phyloP scores from a whole-genome alignment of 2,888 invertebrate genomes.

The Heliconius aoede region DNA sequence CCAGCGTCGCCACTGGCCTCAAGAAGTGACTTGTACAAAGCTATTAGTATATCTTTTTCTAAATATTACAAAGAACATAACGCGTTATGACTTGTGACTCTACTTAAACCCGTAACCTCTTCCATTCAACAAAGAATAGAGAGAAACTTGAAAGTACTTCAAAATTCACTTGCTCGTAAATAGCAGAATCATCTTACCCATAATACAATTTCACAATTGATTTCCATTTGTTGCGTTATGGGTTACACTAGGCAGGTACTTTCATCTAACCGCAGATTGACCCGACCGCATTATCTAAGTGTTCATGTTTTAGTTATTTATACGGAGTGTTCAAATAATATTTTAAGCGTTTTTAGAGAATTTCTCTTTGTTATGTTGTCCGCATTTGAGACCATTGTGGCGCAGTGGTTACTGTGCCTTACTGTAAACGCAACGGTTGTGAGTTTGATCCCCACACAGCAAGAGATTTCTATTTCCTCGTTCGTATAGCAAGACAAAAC shows the following conservation, averaged over 20 bases:
- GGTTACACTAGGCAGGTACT: constrained; percentile 34
- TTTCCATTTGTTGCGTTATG: constrained; percentile 39
- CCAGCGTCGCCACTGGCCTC: too few species aligned
- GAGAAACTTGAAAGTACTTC: constrained; percentile 4
- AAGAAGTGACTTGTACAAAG: neutral
- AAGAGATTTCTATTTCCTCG: too few species aligned
- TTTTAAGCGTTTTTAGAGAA: neutral
- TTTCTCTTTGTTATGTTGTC: neutral
- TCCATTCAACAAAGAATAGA: constrained; percentile 7
- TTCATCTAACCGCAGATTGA: constrained; percentile 42
- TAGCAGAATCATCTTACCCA: neutral
- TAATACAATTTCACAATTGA: constrained; percentile 30
- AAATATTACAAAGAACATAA: constrained; percentile 1
- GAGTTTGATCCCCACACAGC: too few species aligned
- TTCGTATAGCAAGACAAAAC: too few species aligned
- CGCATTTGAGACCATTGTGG: too few species aligned
- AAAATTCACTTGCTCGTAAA: neutral
- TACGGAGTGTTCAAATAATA: constrained; percentile 3
- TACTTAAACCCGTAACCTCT: constrained; percentile 11
- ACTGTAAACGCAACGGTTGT: too few species aligned
- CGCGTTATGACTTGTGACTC: neutral
- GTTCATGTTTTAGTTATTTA: constrained; percentile 22
- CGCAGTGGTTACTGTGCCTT: too few species aligned
- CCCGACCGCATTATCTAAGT: constrained; percentile 43
- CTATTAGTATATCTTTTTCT: neutral